Percentiles rank a stretch among this genome's conserved stretches.
These are phyloP conservation scores for Microctenopoma lineatum DNA, from an alignment of 2,797 vertebrate genomes.

Conservation along the genomic window DNA sequence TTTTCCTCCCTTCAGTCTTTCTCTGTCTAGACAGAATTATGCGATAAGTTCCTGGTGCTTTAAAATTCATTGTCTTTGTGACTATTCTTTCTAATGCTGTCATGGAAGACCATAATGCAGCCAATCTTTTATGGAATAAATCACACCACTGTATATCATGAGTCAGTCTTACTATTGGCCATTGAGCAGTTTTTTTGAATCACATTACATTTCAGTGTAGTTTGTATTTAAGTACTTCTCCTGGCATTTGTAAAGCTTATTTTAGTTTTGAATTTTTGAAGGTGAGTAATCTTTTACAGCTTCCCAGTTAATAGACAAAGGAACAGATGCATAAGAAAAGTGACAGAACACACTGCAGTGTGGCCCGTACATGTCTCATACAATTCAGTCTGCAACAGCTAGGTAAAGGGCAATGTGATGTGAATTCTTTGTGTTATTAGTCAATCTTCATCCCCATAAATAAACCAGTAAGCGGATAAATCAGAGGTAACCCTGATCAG, in stretches of 20 bases:
- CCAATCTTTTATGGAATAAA: neutral
- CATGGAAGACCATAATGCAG: neutral
- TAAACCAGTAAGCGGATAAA: neutral
- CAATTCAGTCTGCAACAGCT: slow-evolving; percentile 16
- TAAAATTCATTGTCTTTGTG: slow-evolving; percentile 54
- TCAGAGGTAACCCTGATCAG: neutral
- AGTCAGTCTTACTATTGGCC: neutral
- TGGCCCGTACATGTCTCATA: slow-evolving; percentile 31
- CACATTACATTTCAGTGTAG: neutral
- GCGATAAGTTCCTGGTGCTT: slow-evolving; percentile 28
- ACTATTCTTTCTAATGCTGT: slow-evolving; percentile 4
- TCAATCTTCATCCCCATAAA: neutral
- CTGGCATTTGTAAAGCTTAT: neutral
- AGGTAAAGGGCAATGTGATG: neutral
- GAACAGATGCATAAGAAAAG: slow-evolving; percentile 29
- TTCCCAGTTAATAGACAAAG: slow-evolving; percentile 16
- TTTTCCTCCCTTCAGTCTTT: slow-evolving; percentile 24
- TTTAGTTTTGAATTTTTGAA: neutral
- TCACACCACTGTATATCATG: neutral
- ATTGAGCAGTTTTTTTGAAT: neutral
- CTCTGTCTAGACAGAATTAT: slow-evolving; percentile 10
- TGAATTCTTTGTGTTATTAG: neutral
- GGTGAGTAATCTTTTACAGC: neutral
- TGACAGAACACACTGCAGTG: slow-evolving; percentile 14
- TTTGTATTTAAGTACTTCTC: neutral